Evolutionary conservation across 2,113 vertebrate species (phyloP).

Genomic region (Clupea harengus): DNA sequence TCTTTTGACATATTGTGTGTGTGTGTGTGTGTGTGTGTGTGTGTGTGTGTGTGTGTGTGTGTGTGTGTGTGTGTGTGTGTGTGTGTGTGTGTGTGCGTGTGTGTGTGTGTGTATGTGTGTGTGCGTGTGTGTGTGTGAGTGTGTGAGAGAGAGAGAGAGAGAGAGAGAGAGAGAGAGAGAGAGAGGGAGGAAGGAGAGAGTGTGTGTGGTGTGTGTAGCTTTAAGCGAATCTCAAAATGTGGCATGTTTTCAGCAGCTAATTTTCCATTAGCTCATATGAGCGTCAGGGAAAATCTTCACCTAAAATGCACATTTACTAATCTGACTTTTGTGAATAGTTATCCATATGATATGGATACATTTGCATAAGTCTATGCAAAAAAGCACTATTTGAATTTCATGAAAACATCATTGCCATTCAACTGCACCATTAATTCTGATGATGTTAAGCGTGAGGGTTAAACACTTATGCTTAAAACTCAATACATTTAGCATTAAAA

Average conservation of each 20-base stretch:
- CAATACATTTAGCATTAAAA: not conserved
- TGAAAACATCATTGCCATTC: not conserved
- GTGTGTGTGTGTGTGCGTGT: constrained; percentile 3
- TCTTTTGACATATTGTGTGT: not conserved
- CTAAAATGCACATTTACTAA: not conserved
- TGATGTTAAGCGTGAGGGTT: not conserved
- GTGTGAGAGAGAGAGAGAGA: not conserved
- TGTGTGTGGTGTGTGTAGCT: not conserved
- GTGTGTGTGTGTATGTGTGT: no score
- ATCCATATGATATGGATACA: no score
- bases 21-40: not conserved
- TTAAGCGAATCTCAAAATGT: not conserved
- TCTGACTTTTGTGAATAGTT: not conserved
- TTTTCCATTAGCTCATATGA: not conserved
- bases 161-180: not conserved
- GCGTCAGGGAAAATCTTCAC: not conserved
- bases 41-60: no score
- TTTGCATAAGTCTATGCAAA: not conserved
- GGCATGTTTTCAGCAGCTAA: not conserved
- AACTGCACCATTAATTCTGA: not conserved
- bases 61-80: not conserved
- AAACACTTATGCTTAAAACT: not conserved
- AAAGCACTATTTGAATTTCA: not conserved
- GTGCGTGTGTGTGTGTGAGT: not conserved
- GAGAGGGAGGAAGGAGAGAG: not conserved